These are phyloP conservation scores for Abrostola triplasia DNA, from an alignment of 2,888 invertebrate species.

Conservation along the genomic window DNA sequence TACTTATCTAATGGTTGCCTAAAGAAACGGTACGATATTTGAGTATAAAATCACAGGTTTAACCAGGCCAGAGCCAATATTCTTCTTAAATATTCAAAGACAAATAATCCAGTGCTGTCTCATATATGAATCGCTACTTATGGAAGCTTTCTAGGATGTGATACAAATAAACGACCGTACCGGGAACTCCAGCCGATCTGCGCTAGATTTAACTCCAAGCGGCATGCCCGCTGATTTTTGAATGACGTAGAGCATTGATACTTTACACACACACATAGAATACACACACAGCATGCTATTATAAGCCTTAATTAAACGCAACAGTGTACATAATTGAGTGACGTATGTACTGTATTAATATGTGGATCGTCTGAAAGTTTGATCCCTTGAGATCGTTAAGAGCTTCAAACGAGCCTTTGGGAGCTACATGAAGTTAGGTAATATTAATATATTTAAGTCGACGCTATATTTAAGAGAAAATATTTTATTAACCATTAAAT, in stretches of 20 bases:
- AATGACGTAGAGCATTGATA: constrained; percentile 10
- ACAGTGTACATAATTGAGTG: background rate
- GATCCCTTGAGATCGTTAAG: constrained; percentile 22
- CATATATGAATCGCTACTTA: too few species aligned
- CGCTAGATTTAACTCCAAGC: background rate
- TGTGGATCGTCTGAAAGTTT: constrained; percentile 14
- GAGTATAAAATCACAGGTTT: too few species aligned
- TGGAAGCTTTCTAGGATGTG: too few species aligned
- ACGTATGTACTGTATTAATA: background rate
- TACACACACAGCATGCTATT: background rate
- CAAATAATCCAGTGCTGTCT: too few species aligned
- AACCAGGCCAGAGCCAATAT: too few species aligned
- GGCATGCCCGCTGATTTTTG: constrained; percentile 22
- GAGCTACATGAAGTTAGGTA: constrained; percentile 9
- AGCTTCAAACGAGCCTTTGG: constrained; percentile 5
- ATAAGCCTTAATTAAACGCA: background rate
- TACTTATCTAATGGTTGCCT: too few species aligned
- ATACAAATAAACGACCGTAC: background rate
- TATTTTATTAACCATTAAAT: constrained; percentile 3
- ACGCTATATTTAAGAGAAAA: background rate
- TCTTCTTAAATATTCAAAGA: too few species aligned
- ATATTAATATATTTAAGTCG: constrained; percentile 6
- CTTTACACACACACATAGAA: constrained; percentile 9
- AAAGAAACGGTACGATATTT: too few species aligned
- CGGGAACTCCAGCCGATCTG: constrained; percentile 10